Evolutionary conservation across 2,797 vertebrate species (phyloP).

Genomic region (Lemur catta): DNA sequence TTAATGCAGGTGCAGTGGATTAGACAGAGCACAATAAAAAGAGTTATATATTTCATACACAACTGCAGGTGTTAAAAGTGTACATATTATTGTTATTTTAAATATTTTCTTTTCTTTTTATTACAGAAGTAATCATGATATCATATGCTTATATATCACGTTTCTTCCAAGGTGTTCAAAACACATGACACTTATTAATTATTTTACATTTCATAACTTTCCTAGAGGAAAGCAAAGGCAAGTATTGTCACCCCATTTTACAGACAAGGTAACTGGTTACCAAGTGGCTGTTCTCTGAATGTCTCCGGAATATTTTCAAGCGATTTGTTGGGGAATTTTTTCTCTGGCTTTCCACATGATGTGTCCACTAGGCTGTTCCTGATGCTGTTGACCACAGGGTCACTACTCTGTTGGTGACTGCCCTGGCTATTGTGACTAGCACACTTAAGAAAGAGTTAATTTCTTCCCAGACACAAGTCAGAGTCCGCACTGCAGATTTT

Average conservation of each 20-base stretch:
- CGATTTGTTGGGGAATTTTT: not conserved
- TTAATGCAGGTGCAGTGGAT: conserved; percentile 71
- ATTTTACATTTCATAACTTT: conserved; percentile 45
- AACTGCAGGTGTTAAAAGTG: conserved; percentile 69
- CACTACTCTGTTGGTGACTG: not conserved
- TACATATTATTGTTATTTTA: conserved; percentile 67
- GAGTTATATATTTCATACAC: conserved; percentile 61
- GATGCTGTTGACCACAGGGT: not conserved
- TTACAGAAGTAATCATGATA: conserved; percentile 60
- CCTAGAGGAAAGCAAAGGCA: not conserved
- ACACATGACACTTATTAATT: conserved; percentile 27
- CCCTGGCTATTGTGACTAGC: not conserved
- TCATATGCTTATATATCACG: conserved; percentile 52
- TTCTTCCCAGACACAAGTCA: not conserved
- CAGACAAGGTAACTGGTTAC: conserved; percentile 9
- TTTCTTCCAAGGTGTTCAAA: conserved; percentile 67
- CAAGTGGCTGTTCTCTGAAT: not conserved
- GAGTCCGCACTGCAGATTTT: not conserved
- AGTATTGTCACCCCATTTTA: conserved; percentile 23
- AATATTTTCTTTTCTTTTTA: conserved; percentile 66
- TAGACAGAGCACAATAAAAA: conserved; percentile 74
- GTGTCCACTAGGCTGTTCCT: not conserved
- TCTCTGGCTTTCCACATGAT: not conserved
- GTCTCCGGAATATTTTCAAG: not conserved
- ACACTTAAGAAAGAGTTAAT: not conserved